Base-by-base conservation (phyloP, 2,888 invertebrate genomes). In the Latheticus oryzae region DNA sequence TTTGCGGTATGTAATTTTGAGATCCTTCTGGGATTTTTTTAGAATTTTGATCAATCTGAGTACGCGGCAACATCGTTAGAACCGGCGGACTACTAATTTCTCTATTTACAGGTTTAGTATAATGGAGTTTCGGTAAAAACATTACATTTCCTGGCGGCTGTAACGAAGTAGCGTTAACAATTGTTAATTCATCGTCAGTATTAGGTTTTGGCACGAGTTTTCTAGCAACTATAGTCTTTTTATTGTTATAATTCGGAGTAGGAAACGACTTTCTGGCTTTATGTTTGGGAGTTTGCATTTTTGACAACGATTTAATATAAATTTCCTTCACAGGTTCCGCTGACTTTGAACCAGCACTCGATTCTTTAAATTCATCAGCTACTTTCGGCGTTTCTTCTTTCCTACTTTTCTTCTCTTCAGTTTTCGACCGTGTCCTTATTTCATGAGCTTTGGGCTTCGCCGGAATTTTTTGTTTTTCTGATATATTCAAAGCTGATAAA, bases 221-320 rank as follows among this genome's bases (percentile, higher is more conserved):
- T 19, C 47, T 24, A 2, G 50, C 43, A 4, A 52, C 32, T 2
- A 53, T 24, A 2, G 45, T 37, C 45, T 42, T 43, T 45, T 64
- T 61, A n/a, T n/a, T n/a, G 26, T 33, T 21, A 47, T 67, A 69
- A 23, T 55, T 51, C 4, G 71, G 69, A 11, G 62, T 64, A 1
- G 76, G 75, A 47, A 77, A 76, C 0, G 75, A 71, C 63, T 76
- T 77, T 23, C 77, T 55, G 1, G 77, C 76, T 53, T 70, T 69
- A 40, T 73, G 75, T 60, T 75, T 75, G 0, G 67, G 42, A 5
- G 45, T 17, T 40, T 56, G 66, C 38, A 76, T 61, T 63, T 72
- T 73, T 3, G 74, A 70, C 51, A 76, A 68, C 1, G 76, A 73
- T 64, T 75, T 76, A 2, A 76, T 72, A 47, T 59, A 71, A 52